These are phyloP conservation scores for Drosophila orosa DNA, from an alignment of 1,140 invertebrate species.

Conservation along the genomic window DNA sequence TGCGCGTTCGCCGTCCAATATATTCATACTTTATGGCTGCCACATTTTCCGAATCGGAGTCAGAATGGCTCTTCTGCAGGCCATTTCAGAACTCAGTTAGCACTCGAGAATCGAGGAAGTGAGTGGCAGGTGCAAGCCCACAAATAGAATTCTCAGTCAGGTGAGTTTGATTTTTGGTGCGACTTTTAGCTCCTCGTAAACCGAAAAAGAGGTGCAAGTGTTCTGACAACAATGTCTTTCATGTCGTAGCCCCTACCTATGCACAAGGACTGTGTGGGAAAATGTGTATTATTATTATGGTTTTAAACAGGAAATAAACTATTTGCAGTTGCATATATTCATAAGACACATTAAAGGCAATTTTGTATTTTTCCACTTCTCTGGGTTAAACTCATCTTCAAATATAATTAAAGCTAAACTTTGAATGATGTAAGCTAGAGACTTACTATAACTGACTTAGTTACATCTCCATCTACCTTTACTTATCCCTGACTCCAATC, in stretches of 20 bases:
- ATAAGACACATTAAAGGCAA: no score
- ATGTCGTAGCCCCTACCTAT: background rate
- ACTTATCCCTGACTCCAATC: constrained; percentile 8
- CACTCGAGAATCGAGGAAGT: constrained; percentile 20
- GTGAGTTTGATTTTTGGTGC: constrained; percentile 34
- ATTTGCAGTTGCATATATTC: no score
- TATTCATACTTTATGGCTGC: constrained; percentile 35
- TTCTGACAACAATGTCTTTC: constrained; percentile 21
- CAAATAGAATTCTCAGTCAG: constrained; percentile 20
- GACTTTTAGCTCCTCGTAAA: constrained; percentile 59
- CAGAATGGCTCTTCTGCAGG: constrained; percentile 12
- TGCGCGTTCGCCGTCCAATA: constrained; percentile 22
- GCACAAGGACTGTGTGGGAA: constrained; percentile 15
- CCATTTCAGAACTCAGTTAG: constrained; percentile 15
- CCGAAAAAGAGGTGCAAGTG: constrained; percentile 8
- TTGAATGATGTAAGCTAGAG: background rate
- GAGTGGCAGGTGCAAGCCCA: constrained; percentile 33
- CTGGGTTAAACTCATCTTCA: background rate
- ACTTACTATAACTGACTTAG: background rate
- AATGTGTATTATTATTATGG: background rate
- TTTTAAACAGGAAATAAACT: no score
- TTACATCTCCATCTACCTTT: background rate
- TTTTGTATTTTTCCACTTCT: no score
- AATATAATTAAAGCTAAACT: no score
- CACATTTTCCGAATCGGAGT: constrained; percentile 27